Evolutionary conservation across 2,888 invertebrate genomes (phyloP), one percentile per base, ranked within the genome.

Genomic region (Lasioglossum lativentre): DNA sequence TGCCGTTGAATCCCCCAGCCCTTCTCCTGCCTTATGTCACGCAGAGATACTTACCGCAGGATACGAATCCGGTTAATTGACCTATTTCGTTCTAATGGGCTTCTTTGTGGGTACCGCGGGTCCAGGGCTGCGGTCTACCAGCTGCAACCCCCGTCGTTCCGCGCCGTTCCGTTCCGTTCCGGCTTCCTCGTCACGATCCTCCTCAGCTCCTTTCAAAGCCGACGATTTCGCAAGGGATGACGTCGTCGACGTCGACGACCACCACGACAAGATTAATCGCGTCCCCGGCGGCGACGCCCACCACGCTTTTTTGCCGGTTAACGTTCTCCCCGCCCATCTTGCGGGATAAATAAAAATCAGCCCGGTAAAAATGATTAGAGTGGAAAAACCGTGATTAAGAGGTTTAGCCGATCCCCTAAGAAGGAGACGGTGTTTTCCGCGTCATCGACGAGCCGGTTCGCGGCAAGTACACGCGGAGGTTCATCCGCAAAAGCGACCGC

Each of bases 51-150:
- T 86, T 56, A 75, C 59, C 45, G 42, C 83, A 78, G 78, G 83
- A 87, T 81, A 80, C 76, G 87, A 87, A 86, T 81, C 80, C 47
- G 78, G 83, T 83, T 87, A 87, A 87, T 87, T 87, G 86, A 86
- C 87, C 86, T 78, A 83, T 86, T 86, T 87, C 78, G 73, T 80
- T 78, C 73, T 81, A 83, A 87, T 81, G 80, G 87, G 34, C 74
- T 78, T 66, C 84, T 74, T 84, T 71, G 80, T 73, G 79, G 30
- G 47, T 5, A 5, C 42, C 63, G n/a, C 12, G 63, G 6, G 30
- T 63, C 70, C 72, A 34, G 42, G 23, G 70, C 63, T 34, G 34
- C 68, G 40, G 66, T 14, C 52, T 27, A 42, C 47, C 70, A 5
- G 1, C n/a, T 1, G 4, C 40, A 23, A 12, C 12, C 68, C n/a